Evolutionary conservation across 2,888 invertebrate genomes (phyloP).

Genomic region (Neoaliturus tenellus): DNA sequence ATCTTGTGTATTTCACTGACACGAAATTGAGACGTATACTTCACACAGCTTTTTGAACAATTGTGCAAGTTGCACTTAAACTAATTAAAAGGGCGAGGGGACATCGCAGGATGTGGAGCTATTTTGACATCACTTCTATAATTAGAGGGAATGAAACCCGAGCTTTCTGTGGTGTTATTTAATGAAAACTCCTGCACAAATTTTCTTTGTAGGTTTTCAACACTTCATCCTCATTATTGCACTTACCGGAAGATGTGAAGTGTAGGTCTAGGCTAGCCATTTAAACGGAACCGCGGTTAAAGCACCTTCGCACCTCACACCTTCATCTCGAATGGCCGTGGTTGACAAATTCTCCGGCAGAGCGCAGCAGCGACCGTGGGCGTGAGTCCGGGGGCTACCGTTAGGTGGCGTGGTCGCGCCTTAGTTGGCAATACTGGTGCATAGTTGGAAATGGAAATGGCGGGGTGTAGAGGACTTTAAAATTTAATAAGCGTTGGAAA

Average conservation of each 20-base stretch:
- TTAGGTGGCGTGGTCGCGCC: not conserved
- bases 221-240: not conserved
- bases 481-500: no score
- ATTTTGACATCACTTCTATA: slow-evolving; percentile 49
- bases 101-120: not conserved
- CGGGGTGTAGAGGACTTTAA: no score
- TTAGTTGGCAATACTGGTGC: not conserved
- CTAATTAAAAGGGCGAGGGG: not conserved
- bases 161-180: not conserved
- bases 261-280: slow-evolving; percentile 41
- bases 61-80: no score
- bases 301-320: slow-evolving; percentile 35
- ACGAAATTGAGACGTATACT: no score
- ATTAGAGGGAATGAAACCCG: slow-evolving; percentile 19
- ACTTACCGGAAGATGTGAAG: slow-evolving; percentile 49
- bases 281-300: slow-evolving; percentile 20
- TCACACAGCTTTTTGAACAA: no score
- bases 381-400: slow-evolving; percentile 20
- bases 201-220: not conserved
- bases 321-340: slow-evolving; percentile 39
- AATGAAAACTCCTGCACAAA: not conserved
- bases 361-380: slow-evolving; percentile 22
- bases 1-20: no score
- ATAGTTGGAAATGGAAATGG: not conserved
- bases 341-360: not conserved